A percentile compares a stretch with the other conserved stretches of the same genome.
Conservation (phyloP, 1,140 invertebrate species). For the Scylla paramamosain region DNA sequence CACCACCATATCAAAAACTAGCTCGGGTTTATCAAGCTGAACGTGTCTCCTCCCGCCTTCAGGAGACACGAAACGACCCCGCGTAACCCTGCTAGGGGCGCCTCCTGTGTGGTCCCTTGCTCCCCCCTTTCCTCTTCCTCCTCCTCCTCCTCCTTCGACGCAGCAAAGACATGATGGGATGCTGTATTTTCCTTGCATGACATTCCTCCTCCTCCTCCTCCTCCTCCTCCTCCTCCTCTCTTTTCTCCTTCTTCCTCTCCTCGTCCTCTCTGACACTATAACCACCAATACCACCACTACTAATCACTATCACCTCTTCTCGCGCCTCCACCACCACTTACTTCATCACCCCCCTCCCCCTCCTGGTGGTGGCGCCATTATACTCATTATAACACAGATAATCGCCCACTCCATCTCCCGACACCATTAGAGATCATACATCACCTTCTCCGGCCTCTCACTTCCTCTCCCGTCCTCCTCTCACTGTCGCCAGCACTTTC, state of each 20-base stretch:
- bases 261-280: too few relatives aligned
- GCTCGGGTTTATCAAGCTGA: too few relatives aligned
- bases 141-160: background rate
- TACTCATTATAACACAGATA: constrained; percentile 18
- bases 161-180: background rate
- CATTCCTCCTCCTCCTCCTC: background rate
- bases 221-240: background rate
- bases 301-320: background rate
- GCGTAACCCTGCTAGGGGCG: too few relatives aligned
- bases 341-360: background rate
- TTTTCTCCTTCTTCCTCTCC: background rate
- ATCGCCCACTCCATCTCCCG: background rate
- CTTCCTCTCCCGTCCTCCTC: background rate
- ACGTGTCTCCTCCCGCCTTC: too few relatives aligned
- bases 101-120: background rate
- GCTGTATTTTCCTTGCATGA: background rate
- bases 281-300: background rate
- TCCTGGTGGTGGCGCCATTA: background rate
- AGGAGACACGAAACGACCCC: too few relatives aligned
- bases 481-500: background rate
- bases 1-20: too few relatives aligned
- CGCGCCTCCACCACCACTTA: background rate
- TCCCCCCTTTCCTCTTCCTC: background rate
- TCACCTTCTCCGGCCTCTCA: background rate
- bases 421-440: constrained; percentile 19